A percentile compares a stretch with the other conserved stretches of the same genome.
Conservation (phyloP, 2,888 invertebrate species). For the Sericinus montela region DNA sequence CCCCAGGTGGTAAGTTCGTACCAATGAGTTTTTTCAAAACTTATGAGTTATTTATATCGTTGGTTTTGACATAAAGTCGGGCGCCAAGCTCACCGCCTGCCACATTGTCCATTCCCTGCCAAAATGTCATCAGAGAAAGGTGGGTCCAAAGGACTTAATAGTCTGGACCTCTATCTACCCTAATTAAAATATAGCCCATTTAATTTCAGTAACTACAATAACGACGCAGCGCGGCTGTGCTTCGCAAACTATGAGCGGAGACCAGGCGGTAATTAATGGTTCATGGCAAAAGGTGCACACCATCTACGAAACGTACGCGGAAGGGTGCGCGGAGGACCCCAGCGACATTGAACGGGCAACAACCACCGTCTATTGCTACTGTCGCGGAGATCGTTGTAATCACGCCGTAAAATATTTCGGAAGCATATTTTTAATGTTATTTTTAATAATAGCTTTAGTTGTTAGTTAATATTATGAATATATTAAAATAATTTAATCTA, state of each 20-base stretch:
- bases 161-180: too few species aligned
- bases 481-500: neutral
- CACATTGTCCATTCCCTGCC: too few species aligned
- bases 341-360: slow-evolving; percentile 75
- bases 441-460: slow-evolving; percentile 16
- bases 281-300: slow-evolving; percentile 81
- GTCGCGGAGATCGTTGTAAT: slow-evolving; percentile 86
- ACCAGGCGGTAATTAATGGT: slow-evolving; percentile 71
- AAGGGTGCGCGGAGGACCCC: slow-evolving; percentile 82
- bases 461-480: slow-evolving; percentile 19
- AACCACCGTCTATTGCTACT: slow-evolving; percentile 84
- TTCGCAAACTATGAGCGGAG: slow-evolving; percentile 81
- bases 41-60: too few species aligned
- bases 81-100: too few species aligned
- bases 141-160: too few species aligned
- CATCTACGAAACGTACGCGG: slow-evolving; percentile 84
- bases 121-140: too few species aligned
- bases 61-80: too few species aligned
- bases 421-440: slow-evolving; percentile 14
- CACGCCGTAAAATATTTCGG: slow-evolving; percentile 34
- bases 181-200: neutral
- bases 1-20: too few species aligned
- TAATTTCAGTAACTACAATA: slow-evolving; percentile 43
- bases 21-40: too few species aligned
- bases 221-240: slow-evolving; percentile 82